These are phyloP conservation scores for Myopa tessellatipennis DNA, from an alignment of 2,888 invertebrate species.

Conservation along the genomic window DNA sequence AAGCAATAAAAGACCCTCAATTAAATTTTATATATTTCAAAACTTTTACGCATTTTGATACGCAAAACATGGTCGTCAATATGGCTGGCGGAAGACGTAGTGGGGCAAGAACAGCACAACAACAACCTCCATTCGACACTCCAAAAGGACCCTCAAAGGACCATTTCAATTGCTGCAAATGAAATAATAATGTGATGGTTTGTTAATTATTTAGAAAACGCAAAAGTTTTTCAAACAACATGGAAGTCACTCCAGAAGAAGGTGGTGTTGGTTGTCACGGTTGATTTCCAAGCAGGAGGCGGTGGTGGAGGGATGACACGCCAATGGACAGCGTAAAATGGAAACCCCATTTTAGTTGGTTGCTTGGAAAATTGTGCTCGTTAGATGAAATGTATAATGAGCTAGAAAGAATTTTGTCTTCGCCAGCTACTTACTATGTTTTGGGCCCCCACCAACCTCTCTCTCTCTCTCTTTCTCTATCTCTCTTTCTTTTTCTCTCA, in stretches of 20 bases:
- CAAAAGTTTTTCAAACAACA: conserved; percentile 20
- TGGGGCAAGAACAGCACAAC: background rate
- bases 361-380: conserved; percentile 25
- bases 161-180: conserved; percentile 22
- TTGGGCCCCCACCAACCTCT: background rate
- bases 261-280: background rate
- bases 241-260: background rate
- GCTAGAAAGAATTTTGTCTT: background rate
- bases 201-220: conserved; percentile 31
- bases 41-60: background rate
- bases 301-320: background rate
- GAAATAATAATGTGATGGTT: conserved; percentile 27
- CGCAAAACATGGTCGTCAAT: background rate
- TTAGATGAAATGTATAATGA: conserved; percentile 24
- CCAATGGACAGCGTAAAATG: background rate
- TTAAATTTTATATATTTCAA: conserved; percentile 18
- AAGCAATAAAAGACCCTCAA: background rate
- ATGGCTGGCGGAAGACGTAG: background rate
- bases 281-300: background rate
- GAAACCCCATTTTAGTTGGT: background rate
- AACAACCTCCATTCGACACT: too few relatives aligned
- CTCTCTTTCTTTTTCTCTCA: background rate
- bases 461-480: background rate
- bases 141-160: background rate
- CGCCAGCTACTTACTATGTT: background rate